Base-by-base conservation (phyloP, 2,888 invertebrate genomes). In the Cerastis rubricosa region DNA sequence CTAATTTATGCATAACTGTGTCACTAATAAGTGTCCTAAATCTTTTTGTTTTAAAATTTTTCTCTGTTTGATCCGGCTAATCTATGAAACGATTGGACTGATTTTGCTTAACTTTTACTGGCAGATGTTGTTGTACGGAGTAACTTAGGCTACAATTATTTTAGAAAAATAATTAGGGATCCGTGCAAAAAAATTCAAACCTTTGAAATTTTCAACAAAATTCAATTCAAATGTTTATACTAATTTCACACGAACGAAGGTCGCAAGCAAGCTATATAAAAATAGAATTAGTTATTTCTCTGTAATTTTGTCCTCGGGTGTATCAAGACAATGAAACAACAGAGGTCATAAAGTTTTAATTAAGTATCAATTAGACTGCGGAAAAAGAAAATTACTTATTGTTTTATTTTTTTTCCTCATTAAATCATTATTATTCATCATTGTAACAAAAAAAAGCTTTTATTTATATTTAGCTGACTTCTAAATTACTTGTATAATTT, bases 341-440 rank as follows among this genome's bases (percentile, higher is more conserved):
- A n/a, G 40, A 76, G 29, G 49, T 51, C 35, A 49, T 22, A 51
- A 40, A 43, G 19, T 45, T 59, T 40, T n/a, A 67, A 57, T n/a
- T 49, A n/a, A n/a, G n/a, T n/a, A 66, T 35, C 51, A 61, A 67
- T 77, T 49, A 78, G 66, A n/a, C 17, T 25, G 11, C 8, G n/a
- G 8, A 25, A 51, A 76, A 47, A 25, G 51, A 12, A 22, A 9
- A 4, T 4, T 43, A n/a, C 49, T 66, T 43, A 7, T 61, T 61
- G 17, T 57, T 47, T 74, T 19, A n/a, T 74, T n/a, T n/a, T 19
- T 1, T 74, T 14, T 7, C 11, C 29, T 47, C 8, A 25, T 12
- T 67, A 69, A n/a, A 12, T 35, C n/a, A 71, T 35, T 19, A 59
- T 35, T 59, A 59, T 59, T 59, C 29, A 61, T 12, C 3, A 25